Evolutionary conservation across 2,797 vertebrate genomes (phyloP).

Genomic region (Cynodonichthys magdalenae): DNA sequence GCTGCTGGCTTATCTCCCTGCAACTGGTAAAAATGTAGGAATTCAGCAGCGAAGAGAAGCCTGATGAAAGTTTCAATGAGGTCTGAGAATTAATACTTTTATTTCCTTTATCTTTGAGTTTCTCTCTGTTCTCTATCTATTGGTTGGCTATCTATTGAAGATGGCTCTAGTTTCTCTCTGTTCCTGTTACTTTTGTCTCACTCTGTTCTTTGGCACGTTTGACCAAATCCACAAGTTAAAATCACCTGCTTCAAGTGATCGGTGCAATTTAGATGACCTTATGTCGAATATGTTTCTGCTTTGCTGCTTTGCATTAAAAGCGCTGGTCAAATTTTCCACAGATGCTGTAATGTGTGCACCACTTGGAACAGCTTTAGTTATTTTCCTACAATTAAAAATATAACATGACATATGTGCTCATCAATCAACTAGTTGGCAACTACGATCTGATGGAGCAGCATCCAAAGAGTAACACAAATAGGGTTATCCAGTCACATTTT

Average conservation of each 20-base stretch:
- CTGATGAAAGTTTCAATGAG: slow-evolving; percentile 66
- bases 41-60: slow-evolving; percentile 61
- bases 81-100: slow-evolving; percentile 60
- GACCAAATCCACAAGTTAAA: slow-evolving; percentile 37
- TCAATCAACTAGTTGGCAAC: background rate
- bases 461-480: background rate
- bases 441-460: background rate
- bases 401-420: background rate
- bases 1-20: slow-evolving; percentile 61
- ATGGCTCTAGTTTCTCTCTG: slow-evolving; percentile 32
- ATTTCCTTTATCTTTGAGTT: slow-evolving; percentile 31
- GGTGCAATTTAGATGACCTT: slow-evolving; percentile 51
- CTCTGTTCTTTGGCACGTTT: slow-evolving; percentile 27
- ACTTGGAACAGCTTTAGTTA: background rate
- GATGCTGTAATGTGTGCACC: background rate
- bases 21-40: slow-evolving; percentile 73
- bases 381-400: background rate
- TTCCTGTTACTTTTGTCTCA: slow-evolving; percentile 40
- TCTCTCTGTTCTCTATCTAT: slow-evolving; percentile 39
- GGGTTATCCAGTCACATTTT: background rate
- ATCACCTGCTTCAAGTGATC: slow-evolving; percentile 33
- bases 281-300: slow-evolving; percentile 17
- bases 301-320: background rate
- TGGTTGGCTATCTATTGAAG: too few species aligned
- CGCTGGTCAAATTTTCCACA: slow-evolving; percentile 1